Conservation (phyloP, 2,113 vertebrate genomes). For the Scytalopus superciliaris region DNA sequence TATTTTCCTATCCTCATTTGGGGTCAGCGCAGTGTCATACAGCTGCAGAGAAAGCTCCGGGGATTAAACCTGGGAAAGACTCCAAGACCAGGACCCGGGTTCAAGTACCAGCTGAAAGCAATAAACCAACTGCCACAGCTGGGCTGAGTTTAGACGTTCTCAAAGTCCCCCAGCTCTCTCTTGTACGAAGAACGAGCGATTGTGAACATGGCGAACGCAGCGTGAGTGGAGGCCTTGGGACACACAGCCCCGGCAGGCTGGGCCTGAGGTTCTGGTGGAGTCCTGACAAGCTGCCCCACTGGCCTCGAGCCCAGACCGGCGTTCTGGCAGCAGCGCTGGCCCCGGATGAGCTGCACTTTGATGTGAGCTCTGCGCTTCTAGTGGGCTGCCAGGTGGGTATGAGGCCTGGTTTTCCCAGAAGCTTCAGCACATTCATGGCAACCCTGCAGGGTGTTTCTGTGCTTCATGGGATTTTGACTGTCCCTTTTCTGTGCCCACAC, state of each 20-base stretch:
- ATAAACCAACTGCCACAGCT: constrained; percentile 99
- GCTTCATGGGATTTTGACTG: not conserved
- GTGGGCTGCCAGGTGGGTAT: constrained; percentile 38
- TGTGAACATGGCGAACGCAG: constrained; percentile 60
- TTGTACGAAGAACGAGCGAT: constrained; percentile 65
- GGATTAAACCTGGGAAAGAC: constrained; percentile 99
- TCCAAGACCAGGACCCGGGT: constrained; percentile 99
- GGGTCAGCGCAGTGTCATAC: constrained; percentile 99
- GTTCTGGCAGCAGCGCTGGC: not conserved
- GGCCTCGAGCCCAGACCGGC: not conserved
- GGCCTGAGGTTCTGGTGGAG: constrained; percentile 22
- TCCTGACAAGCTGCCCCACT: constrained; percentile 25
- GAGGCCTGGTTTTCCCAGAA: constrained; percentile 5
- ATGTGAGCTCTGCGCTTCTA: not conserved
- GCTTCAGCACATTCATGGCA: not conserved
- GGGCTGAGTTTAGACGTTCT: constrained; percentile 86
- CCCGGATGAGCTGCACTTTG: constrained; percentile 22
- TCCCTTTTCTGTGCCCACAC: not conserved
- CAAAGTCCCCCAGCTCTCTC: constrained; percentile 77
- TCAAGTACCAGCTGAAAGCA: constrained; percentile 99
- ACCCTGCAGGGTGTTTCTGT: not conserved
- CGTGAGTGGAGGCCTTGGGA: constrained; percentile 51
- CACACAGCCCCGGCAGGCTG: constrained; percentile 4
- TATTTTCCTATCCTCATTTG: constrained; percentile 99
- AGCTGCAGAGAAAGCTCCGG: constrained; percentile 99